Evolutionary conservation across 2,797 vertebrate genomes (phyloP).

Genomic region (Spinus olivaceus): DNA sequence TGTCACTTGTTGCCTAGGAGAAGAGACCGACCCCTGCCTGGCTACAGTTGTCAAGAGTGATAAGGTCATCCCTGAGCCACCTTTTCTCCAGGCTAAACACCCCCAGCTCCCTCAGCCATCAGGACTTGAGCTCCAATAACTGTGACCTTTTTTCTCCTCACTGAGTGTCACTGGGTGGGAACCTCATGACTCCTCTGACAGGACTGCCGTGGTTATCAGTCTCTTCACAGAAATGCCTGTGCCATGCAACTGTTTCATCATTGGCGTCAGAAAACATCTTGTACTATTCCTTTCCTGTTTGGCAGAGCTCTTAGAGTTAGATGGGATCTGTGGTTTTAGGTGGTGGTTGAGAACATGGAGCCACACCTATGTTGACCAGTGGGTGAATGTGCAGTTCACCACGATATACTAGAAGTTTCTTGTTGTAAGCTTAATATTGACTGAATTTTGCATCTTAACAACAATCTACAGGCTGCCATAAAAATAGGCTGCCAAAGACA

Average conservation of each 20-base stretch:
- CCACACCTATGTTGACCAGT: not conserved
- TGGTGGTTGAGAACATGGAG: not conserved
- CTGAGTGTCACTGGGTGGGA: not conserved
- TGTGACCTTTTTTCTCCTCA: not conserved
- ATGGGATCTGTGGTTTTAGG: not conserved
- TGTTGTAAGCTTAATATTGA: not conserved
- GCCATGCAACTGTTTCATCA: not conserved
- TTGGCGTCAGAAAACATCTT: not conserved
- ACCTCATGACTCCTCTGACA: not conserved
- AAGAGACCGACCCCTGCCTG: fast-evolving
- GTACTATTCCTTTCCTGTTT: not conserved
- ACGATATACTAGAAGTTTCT: not conserved
- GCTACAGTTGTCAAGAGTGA: fast-evolving
- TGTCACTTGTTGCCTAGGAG: not conserved
- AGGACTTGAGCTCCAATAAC: no score
- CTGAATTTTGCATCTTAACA: not conserved
- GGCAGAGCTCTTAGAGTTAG: not conserved
- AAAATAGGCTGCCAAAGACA: not conserved
- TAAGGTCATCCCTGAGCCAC: fast-evolving
- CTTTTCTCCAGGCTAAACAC: not conserved
- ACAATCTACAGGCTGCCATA: not conserved
- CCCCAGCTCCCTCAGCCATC: not conserved
- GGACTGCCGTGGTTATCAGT: not conserved
- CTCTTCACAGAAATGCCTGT: not conserved
- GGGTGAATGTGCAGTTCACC: not conserved